These are phyloP conservation scores for human DNA, from an alignment of 2,113 vertebrate genomes.

Conservation along the genomic window GRCh38 chr11:119595001-119595500, in stretches of 20 bases:
- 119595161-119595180: neutral
- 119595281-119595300: slow-evolving; percentile 8
- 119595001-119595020: neutral
- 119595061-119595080: neutral
- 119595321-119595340: neutral
- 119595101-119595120: neutral
- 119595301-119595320: neutral
- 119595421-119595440: slow-evolving; percentile 1
- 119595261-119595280: neutral
- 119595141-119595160: neutral
- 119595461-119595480: slow-evolving; percentile 47
- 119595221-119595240: neutral
- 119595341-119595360: neutral
- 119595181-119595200: neutral
- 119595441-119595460: slow-evolving; percentile 50
- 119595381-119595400: slow-evolving; percentile 34
- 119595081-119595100: neutral
- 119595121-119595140: neutral
- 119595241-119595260: neutral
- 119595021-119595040: neutral
- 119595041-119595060: neutral
- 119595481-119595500: neutral
- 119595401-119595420: slow-evolving; percentile 23
- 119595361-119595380: neutral
- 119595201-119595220: neutral